phyloP scores from a whole-genome alignment of 2,797 vertebrate genomes.

The Amblyopsis hoosieri region DNA sequence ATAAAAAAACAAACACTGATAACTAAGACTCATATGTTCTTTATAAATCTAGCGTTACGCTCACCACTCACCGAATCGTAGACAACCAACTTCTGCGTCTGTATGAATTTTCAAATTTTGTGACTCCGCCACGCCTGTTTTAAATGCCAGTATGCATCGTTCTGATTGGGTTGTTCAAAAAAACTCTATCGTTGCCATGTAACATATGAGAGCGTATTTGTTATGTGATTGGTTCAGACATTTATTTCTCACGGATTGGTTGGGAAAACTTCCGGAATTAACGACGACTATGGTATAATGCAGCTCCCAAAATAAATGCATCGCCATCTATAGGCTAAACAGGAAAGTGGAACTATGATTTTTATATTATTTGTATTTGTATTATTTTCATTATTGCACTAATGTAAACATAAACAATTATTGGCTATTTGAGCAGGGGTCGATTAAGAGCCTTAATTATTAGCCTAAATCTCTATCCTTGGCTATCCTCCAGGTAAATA shows the following conservation, averaged over 20 bases:
- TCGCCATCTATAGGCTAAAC: constrained; percentile 33
- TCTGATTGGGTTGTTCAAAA: constrained; percentile 61
- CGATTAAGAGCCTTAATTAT: no score
- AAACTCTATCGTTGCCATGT: neutral
- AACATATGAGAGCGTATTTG: neutral
- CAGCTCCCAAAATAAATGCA: neutral
- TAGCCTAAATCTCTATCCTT: no score
- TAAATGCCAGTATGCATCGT: constrained; percentile 53
- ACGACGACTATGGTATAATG: fast-evolving
- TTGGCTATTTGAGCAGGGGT: constrained; percentile 20
- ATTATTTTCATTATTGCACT: no score
- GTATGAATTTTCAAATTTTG: constrained; percentile 42
- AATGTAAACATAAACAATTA: constrained; percentile 34
- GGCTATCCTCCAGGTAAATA: no score
- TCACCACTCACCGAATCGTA: constrained; percentile 27
- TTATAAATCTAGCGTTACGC: neutral
- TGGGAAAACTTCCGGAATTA: constrained; percentile 16
- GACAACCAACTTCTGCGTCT: neutral
- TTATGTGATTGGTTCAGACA: neutral
- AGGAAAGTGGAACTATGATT: no score
- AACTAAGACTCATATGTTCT: no score
- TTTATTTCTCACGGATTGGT: constrained; percentile 49
- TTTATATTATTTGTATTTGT: no score
- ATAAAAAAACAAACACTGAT: neutral
- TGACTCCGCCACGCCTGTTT: constrained; percentile 29